Conservation (phyloP, 2,113 vertebrate genomes). For the Paradoxurus hermaphroditus region DNA sequence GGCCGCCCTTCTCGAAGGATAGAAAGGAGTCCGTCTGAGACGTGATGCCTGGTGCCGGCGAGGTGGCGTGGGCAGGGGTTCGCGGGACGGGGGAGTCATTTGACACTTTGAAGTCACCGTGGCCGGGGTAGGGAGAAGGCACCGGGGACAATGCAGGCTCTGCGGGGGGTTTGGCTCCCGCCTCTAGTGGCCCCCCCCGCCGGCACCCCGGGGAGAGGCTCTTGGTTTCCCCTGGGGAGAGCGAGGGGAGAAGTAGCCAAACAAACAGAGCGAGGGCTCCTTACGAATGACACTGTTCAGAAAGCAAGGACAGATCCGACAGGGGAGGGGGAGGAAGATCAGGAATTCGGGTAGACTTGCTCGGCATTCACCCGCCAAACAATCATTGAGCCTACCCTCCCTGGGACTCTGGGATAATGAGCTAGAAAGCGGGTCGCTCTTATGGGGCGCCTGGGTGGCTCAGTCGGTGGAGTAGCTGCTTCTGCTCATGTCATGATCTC, state of each 20-base stretch:
- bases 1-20: background rate
- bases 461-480: too few species aligned
- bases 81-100: too few species aligned
- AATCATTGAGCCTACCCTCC: fast-evolving
- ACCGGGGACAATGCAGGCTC: background rate
- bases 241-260: background rate
- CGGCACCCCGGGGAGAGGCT: background rate
- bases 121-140: fast-evolving
- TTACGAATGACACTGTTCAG: too few species aligned
- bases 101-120: too few species aligned
- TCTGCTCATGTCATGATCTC: too few species aligned
- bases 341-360: background rate
- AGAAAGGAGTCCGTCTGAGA: background rate
- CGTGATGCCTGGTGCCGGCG: too few species aligned
- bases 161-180: fast-evolving
- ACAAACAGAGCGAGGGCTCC: background rate
- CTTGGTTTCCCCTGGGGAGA: too few species aligned
- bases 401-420: background rate
- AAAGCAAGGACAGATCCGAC: fast-evolving
- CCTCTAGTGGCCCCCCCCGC: too few species aligned
- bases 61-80: background rate
- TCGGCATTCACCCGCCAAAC: background rate
- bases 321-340: fast-evolving
- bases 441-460: too few species aligned
- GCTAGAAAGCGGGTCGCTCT: background rate